phyloP scores from a whole-genome alignment of 30 jellyfish, hydroid and myxozoan genomes.

The Turritopsis rubra region DNA sequence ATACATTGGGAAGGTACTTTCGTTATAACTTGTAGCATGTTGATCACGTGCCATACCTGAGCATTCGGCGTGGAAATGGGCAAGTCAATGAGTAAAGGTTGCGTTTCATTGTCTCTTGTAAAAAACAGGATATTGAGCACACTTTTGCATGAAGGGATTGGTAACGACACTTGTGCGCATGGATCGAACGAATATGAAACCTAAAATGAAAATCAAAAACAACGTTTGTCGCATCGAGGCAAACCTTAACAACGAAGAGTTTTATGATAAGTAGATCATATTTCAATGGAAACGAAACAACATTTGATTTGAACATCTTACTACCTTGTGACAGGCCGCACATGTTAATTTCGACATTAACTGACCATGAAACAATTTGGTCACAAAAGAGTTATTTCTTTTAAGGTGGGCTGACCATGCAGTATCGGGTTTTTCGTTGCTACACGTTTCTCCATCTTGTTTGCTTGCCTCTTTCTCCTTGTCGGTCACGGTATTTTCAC shows the following conservation, averaged over 20 bases:
- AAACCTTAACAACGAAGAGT: no score
- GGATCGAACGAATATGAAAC: slow-evolving; percentile 74
- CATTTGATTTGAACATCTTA: neutral
- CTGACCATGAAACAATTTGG: slow-evolving; percentile 92
- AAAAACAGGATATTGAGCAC: slow-evolving; percentile 42
- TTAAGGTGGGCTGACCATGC: slow-evolving; percentile 83
- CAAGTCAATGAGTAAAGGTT: slow-evolving; percentile 43
- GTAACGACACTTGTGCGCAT: slow-evolving; percentile 90
- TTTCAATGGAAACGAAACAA: neutral
- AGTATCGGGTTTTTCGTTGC: slow-evolving; percentile 68
- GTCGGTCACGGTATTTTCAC: slow-evolving; percentile 29
- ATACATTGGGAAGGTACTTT: slow-evolving; percentile 61
- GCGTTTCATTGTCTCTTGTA: slow-evolving; percentile 38
- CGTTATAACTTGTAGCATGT: slow-evolving; percentile 43
- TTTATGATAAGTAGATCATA: no score
- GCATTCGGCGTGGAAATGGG: slow-evolving; percentile 69
- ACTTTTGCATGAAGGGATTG: slow-evolving; percentile 65
- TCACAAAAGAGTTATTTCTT: slow-evolving; percentile 70
- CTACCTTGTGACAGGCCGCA: slow-evolving; percentile 79
- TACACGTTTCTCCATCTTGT: slow-evolving; percentile 49
- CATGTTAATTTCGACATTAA: slow-evolving; percentile 86
- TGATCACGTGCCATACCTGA: slow-evolving; percentile 70
- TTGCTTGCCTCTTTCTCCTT: slow-evolving; percentile 33
- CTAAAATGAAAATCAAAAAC: slow-evolving; percentile 26
- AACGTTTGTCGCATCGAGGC: neutral